Base-by-base conservation (phyloP, 1,140 invertebrate genomes). In the Drosophila dunni region DNA sequence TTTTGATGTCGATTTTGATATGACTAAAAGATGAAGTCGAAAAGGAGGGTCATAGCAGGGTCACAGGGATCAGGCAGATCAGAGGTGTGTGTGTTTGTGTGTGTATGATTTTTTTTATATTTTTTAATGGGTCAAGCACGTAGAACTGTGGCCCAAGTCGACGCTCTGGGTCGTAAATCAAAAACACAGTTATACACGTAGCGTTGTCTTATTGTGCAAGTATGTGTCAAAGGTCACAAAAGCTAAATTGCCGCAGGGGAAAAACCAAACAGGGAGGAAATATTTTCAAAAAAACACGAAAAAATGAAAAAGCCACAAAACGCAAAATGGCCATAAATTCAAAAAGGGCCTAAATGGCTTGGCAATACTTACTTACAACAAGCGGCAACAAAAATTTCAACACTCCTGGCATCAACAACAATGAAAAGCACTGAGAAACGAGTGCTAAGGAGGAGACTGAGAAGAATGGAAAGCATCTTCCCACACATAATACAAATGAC, bases 261-360 rank as follows among this genome's bases (percentile, higher is more conserved):
- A 17, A 34, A n/a, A 11, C 4, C 24, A 7, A 15, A 46, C 20
- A 1, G 11, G 70, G 20, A 33, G 9, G 20, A 38, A 34, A 44
- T 60, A 67, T 80, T 80, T 65, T 29, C 65, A 48, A 75, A 79
- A 33, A 51, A 0, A 44, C 8, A 64, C 3, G 45, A 54, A 20
- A 51, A 34, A 20, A 40, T 42, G 6, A 24, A 66, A 46, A 24
- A 76, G 71, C 69, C 83, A 53, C 83, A 83, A 88, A 86, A 86
- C 83, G 72, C 76, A 75, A 86, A 86, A 86, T 83, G 83, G 79
- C 63, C 76, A 86, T 86, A 86, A 88, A 86, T 89, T 86, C 77
- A 75, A 83, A 75, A 83, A 88, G 6, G 24, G 70, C 76, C 73
- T 79, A 83, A 79, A 83, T 83, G 73, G 76, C 79, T 83, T 83